Evolutionary conservation across 2,113 vertebrate genomes (phyloP), one percentile per base, ranked within the genome.

Genomic region (Leptocoma aspasia): DNA sequence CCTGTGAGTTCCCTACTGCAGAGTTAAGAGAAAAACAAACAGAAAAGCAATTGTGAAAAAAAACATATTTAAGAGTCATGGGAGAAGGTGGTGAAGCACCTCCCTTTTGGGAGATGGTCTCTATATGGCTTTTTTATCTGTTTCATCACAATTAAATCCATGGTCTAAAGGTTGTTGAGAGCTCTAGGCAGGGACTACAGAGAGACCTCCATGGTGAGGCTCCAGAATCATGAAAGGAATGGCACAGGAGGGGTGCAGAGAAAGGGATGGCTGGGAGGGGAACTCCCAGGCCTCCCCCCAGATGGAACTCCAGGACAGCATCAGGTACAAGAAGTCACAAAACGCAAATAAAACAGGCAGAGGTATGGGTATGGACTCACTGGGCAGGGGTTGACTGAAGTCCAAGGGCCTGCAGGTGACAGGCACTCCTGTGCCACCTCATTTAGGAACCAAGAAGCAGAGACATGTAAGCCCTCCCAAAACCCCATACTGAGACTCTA

Each of bases 251-350:
- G 12, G 19, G 41, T 35, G 72, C 59, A 65, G 28, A 64, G 28
- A 72, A 7, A 0, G 0, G 50, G n/a, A n/a, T n/a, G n/a, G 42
- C 66, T 27, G 61, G 28, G n/a, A 66, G 13, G 18, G 33, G 33
- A 35, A n/a, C n/a, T n/a, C n/a, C n/a, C 64, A 54, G 39, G 33
- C 14, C 61, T 20, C 6, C 26, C 11, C 7, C 6, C 35, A 47
- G 41, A 7, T 71, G 73, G 37, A 82, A 44, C 11, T 77, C 4
- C 37, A 59, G 13, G 39, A 39, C 35, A 50, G 15, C 41, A 54
- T 3, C 1, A 2, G 27, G 42, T 21, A 77, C 0, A 3, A 66
- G 20, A 26, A 35, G 21, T 14, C 5, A 5, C 26, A 87, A 87
- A 84, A 87, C 15, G 20, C 6, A 54, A 39, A 54, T 18, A 41